Conservation (phyloP, 2,113 vertebrate species). For the Nycticebus coucang region DNA sequence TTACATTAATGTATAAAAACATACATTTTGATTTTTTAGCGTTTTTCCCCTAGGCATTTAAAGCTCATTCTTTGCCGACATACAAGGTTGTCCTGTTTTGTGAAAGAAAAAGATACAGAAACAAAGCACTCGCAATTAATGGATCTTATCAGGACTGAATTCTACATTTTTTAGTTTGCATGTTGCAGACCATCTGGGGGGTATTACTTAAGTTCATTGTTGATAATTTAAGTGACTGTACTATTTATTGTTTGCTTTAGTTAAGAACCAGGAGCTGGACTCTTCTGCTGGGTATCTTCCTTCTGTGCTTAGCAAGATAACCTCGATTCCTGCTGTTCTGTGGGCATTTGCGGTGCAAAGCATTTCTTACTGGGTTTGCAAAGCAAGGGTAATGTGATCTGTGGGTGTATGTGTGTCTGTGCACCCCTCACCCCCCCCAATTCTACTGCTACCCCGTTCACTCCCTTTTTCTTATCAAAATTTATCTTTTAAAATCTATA, state of each 20-base stretch:
- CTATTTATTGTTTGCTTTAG: slow-evolving; percentile 76
- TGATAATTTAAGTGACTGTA: slow-evolving; percentile 68
- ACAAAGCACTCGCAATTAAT: slow-evolving; percentile 66
- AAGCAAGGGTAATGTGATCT: slow-evolving; percentile 71
- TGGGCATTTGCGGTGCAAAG: slow-evolving; percentile 65
- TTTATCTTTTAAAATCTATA: slow-evolving; percentile 20
- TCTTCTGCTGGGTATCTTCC: slow-evolving; percentile 72
- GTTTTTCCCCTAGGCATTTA: background rate
- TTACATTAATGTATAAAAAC: background rate
- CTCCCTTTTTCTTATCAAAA: slow-evolving; percentile 6
- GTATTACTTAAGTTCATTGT: slow-evolving; percentile 61
- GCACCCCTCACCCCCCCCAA: background rate
- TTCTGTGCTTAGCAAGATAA: slow-evolving; percentile 78
- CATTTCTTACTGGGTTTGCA: slow-evolving; percentile 76
- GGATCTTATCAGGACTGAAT: slow-evolving; percentile 83
- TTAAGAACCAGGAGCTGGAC: slow-evolving; percentile 75
- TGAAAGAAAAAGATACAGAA: slow-evolving; percentile 55
- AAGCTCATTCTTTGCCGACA: slow-evolving; percentile 29
- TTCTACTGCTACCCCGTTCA: background rate
- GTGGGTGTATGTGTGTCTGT: slow-evolving; percentile 60
- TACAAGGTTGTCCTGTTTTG: slow-evolving; percentile 41
- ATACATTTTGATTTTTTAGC: slow-evolving; percentile 37
- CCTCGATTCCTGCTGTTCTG: slow-evolving; percentile 68
- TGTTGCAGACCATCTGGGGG: slow-evolving; percentile 61
- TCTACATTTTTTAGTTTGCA: slow-evolving; percentile 68